These are phyloP conservation scores for Petaurus breviceps DNA, from an alignment of 2,113 vertebrate genomes.

Conservation along the genomic window DNA sequence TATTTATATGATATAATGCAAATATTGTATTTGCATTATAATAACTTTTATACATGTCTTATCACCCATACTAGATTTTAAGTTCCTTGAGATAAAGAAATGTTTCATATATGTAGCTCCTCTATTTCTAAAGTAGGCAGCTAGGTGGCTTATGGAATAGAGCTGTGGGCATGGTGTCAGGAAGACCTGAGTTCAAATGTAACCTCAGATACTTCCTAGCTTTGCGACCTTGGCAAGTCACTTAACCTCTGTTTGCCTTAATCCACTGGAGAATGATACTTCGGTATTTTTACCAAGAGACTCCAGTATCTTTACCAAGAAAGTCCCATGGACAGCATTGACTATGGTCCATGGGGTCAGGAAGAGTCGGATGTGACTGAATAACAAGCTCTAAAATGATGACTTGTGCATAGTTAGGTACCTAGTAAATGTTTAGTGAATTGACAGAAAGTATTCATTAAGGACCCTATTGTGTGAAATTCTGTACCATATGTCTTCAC, in stretches of 20 bases:
- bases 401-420: neutral
- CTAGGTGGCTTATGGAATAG: neutral
- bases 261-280: neutral
- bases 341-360: neutral
- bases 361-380: neutral
- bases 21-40: neutral
- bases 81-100: neutral
- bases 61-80: neutral
- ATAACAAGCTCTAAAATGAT: neutral
- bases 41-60: neutral
- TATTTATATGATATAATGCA: no score
- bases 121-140: neutral
- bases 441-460: neutral
- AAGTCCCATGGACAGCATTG: neutral
- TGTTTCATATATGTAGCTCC: neutral
- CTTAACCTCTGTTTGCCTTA: neutral
- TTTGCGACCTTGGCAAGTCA: neutral
- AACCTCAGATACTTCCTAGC: neutral
- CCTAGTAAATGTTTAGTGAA: neutral
- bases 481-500: neutral
- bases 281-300: neutral
- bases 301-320: neutral
- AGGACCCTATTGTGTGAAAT: neutral
- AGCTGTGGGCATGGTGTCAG: neutral
- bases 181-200: neutral